Evolutionary conservation across 2,797 vertebrate species (phyloP), one percentile per base, ranked within the genome.

Genomic region (Octomys mimax): DNA sequence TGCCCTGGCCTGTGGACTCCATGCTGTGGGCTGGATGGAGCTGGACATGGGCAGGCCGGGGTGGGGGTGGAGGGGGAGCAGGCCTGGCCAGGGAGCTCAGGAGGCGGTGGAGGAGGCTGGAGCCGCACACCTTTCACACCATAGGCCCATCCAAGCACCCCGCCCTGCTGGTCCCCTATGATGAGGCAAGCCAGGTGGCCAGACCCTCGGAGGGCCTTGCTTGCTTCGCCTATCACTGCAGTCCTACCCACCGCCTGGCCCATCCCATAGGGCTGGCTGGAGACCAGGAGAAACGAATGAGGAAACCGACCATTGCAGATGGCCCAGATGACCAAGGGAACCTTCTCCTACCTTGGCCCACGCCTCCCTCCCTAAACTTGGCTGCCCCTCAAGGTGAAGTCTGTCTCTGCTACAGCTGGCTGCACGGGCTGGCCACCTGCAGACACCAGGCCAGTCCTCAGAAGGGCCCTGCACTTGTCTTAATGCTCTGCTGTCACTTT

Each of bases 1-100:
- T 6, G 6, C 54, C 75, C 61, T 28, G 96, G 89, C 91, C 93
- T 85, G 85, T 42, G 26, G 54, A 92, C 87, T 80, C 90, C 95
- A 83, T 16, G 95, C 95, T 62, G 89, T 12, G 92, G 13, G 87
- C 80, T 64, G 71, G 80, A 83, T 39, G 21, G 77, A 84, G 94
- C 87, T 21, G 33, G 79, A 87, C 62, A 57, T 71, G 26, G 52
- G 62, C 79, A 78, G 70, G 95, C 81, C n/a, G 28, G 87, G 52
- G n/a, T 14, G 18, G 26, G 71, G 77, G 39, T 42, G 49, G 94
- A 94, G n/a, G 88, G 22, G 33, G 42, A 66, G 57, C 82, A 13
- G 79, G 52, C 61, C 90, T 79, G 46, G 77, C 70, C 12, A 4
- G 6, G 26, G 73, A 26, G 81, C 54, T 49, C 77, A 80, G 62